These are phyloP conservation scores for Larimichthys crocea DNA, from an alignment of 2,113 vertebrate genomes.

Conservation along the genomic window DNA sequence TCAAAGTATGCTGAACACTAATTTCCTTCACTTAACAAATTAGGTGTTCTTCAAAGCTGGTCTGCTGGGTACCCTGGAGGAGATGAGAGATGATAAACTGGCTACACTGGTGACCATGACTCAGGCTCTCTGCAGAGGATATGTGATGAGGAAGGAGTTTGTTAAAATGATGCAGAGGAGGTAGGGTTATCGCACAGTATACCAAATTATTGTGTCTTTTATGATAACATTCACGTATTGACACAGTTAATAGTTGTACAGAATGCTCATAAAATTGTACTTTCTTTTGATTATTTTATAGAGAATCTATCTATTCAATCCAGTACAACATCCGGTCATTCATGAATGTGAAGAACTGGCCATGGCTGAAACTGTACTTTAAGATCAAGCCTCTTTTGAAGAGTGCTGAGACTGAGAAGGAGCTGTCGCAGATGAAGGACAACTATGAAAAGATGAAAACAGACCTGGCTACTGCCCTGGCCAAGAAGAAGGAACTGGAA, in stretches of 20 bases:
- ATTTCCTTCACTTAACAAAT: too few relatives aligned
- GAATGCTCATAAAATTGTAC: not conserved
- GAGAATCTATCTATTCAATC: conserved; percentile 88
- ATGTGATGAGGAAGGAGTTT: not conserved
- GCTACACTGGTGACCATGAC: conserved; percentile 83
- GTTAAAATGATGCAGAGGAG: not conserved
- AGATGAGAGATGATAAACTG: conserved; percentile 94
- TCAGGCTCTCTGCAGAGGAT: conserved; percentile 72
- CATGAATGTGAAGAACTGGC: conserved; percentile 86
- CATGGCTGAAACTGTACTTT: conserved; percentile 84
- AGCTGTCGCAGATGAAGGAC: conserved; percentile 81
- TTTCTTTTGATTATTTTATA: conserved; percentile 17
- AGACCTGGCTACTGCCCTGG: conserved; percentile 84
- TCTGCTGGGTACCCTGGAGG: conserved; percentile 91
- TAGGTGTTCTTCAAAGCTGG: conserved; percentile 97
- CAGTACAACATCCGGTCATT: conserved; percentile 90
- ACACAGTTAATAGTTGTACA: not conserved
- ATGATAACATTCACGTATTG: not conserved
- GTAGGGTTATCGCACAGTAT: conserved; percentile 49
- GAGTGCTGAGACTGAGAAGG: conserved; percentile 86
- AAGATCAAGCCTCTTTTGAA: conserved; percentile 85
- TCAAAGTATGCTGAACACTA: too few relatives aligned
- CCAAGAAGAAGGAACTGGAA: conserved; percentile 84
- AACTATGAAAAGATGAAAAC: conserved; percentile 90
- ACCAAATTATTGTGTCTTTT: not conserved